Conservation (phyloP, 2,797 vertebrate species). For the Macropus fuliginosus region DNA sequence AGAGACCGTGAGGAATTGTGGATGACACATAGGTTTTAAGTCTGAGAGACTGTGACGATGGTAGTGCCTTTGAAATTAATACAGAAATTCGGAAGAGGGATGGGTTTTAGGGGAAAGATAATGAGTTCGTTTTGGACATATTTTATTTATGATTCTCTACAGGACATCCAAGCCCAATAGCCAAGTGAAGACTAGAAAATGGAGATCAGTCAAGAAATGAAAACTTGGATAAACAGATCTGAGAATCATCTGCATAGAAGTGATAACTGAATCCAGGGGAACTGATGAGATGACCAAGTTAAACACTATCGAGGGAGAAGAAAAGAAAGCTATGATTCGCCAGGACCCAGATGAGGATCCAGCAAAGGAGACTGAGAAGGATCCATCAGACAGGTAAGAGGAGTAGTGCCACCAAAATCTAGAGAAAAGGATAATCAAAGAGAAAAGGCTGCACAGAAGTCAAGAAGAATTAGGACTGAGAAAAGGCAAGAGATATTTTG, state of each 20-base stretch:
- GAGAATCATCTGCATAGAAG: not conserved
- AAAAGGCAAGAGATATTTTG: not conserved
- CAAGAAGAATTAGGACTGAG: not conserved
- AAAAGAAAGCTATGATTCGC: not conserved
- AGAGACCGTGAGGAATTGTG: not conserved
- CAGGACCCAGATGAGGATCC: not conserved
- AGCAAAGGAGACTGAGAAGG: not conserved
- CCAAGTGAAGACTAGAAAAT: not conserved
- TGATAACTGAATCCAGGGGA: not conserved
- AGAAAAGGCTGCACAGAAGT: not conserved
- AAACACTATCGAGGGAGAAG: not conserved
- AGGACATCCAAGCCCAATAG: not conserved
- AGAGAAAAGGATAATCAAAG: not conserved
- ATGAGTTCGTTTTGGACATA: not conserved
- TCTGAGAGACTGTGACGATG: not conserved
- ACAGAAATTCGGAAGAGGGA: not conserved
- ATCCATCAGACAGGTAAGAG: not conserved
- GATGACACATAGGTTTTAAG: not conserved
- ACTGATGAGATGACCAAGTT: not conserved
- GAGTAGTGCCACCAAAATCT: not conserved
- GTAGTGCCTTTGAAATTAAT: not conserved
- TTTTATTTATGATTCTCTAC: not conserved
- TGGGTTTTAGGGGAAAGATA: not conserved
- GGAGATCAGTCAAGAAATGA: not conserved
- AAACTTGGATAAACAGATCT: not conserved